A percentile compares a stretch with the other conserved stretches of the same genome.
Evolutionary conservation across 2,797 vertebrate species (phyloP).

Genomic region (Macropodus opercularis): DNA sequence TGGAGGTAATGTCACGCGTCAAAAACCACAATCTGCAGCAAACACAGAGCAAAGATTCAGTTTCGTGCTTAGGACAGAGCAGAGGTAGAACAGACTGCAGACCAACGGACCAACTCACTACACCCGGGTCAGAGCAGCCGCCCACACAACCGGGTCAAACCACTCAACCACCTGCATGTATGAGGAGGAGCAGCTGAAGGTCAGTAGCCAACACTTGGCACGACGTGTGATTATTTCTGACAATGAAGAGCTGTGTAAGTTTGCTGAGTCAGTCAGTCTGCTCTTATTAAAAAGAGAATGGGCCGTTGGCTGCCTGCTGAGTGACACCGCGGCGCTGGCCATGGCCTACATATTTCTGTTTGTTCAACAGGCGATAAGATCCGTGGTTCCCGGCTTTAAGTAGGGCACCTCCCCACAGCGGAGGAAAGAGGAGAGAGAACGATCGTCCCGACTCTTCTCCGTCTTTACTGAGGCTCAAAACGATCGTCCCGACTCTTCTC

Average conservation of each 20-base stretch:
- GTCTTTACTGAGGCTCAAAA: no score
- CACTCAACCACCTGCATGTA: neutral
- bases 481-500: no score
- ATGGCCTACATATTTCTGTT: conserved; percentile 62
- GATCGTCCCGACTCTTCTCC: no score
- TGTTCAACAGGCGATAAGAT: conserved; percentile 50
- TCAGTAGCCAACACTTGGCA: conserved; percentile 34
- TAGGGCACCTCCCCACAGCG: conserved; percentile 12
- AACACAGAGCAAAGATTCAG: no score
- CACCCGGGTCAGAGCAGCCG: no score
- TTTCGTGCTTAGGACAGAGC: no score
- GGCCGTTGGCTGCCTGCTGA: conserved; percentile 46
- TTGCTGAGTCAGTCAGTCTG: conserved; percentile 23
- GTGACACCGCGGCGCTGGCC: conserved; percentile 36
- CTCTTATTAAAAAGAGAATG: conserved; percentile 46
- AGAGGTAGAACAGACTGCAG: no score
- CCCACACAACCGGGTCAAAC: no score
- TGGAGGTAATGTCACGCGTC: no score
- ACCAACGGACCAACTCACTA: no score
- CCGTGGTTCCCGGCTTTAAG: neutral
- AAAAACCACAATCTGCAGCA: no score
- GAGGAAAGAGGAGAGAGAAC: neutral
- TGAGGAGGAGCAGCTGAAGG: conserved; percentile 3
- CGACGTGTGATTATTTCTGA: conserved; percentile 29
- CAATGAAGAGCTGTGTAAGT: conserved; percentile 34